Percentiles rank a stretch among this genome's conserved stretches.
Evolutionary conservation across 2,888 invertebrate genomes (phyloP).

Genomic region (Ophion obscuratus): DNA sequence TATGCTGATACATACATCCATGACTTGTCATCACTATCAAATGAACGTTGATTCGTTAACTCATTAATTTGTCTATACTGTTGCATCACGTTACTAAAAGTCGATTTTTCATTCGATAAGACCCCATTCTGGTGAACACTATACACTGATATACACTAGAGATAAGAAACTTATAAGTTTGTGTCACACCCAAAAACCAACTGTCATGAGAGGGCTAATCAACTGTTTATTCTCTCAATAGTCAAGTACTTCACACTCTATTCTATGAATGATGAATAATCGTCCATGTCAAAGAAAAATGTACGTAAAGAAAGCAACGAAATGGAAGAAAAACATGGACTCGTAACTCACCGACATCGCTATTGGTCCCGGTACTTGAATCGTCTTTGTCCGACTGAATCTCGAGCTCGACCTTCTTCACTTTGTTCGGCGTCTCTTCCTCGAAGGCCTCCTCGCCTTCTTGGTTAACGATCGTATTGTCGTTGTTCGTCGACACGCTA

Average conservation of each 20-base stretch:
- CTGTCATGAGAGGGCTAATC: slow-evolving; percentile 53
- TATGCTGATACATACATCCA: neutral
- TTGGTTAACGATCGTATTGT: slow-evolving; percentile 81
- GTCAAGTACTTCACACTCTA: slow-evolving; percentile 18
- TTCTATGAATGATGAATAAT: slow-evolving; percentile 6
- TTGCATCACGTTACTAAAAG: neutral
- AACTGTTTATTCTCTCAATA: slow-evolving; percentile 41
- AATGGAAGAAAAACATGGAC: neutral
- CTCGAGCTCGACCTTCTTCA: slow-evolving; percentile 91
- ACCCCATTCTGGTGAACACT: neutral
- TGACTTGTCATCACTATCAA: neutral
- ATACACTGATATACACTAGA: slow-evolving; percentile 5
- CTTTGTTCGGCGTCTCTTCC: slow-evolving; percentile 89
- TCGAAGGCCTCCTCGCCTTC: slow-evolving; percentile 82
- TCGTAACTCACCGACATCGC: slow-evolving; percentile 85
- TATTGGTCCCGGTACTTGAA: slow-evolving; percentile 85
- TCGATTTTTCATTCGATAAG: neutral
- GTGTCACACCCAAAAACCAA: slow-evolving; percentile 7
- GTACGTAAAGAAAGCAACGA: neutral
- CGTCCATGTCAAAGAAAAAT: neutral
- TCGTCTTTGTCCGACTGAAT: slow-evolving; percentile 87
- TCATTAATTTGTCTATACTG: neutral
- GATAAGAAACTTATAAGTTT: slow-evolving; percentile 4
- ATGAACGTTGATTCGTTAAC: neutral
- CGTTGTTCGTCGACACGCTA: slow-evolving; percentile 83